Evolutionary conservation across 2,888 invertebrate species (phyloP).

Genomic region (Marronus borbonicus): DNA sequence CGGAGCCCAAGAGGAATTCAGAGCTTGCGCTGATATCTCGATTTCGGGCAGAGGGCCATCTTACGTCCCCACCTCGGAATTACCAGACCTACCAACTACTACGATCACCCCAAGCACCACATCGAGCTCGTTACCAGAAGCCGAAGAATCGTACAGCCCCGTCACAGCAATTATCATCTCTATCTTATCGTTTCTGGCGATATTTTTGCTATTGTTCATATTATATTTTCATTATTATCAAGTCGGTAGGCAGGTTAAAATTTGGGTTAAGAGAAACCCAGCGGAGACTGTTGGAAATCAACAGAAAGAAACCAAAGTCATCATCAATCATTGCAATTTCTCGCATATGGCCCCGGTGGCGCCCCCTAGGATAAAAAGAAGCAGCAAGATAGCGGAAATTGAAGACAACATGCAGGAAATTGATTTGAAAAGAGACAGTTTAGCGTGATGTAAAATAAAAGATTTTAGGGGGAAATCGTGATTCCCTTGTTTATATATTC

Average conservation of each 20-base stretch:
- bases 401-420: slow-evolving; percentile 59
- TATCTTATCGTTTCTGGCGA: slow-evolving; percentile 78
- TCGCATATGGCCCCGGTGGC: slow-evolving; percentile 60
- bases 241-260: slow-evolving; percentile 79
- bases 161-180: slow-evolving; percentile 76
- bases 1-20: slow-evolving; percentile 91
- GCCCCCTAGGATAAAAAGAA: slow-evolving; percentile 63
- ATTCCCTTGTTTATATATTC: background rate
- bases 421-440: slow-evolving; percentile 58
- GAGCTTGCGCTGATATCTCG: slow-evolving; percentile 87
- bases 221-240: slow-evolving; percentile 85
- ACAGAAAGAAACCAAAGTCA: slow-evolving; percentile 54
- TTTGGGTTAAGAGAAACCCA: slow-evolving; percentile 74
- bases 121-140: slow-evolving; percentile 53
- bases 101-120: slow-evolving; percentile 33
- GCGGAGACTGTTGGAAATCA: slow-evolving; percentile 48
- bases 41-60: slow-evolving; percentile 75
- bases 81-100: slow-evolving; percentile 65
- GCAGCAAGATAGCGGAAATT: slow-evolving; percentile 22
- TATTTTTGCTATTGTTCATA: slow-evolving; percentile 77
- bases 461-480: too few species aligned
- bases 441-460: slow-evolving; percentile 50
- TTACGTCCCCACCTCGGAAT: slow-evolving; percentile 65
- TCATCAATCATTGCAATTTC: slow-evolving; percentile 28
- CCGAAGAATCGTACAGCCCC: slow-evolving; percentile 68